Percentiles rank a stretch among this genome's conserved stretches.
Conservation (phyloP, 2,113 vertebrate species). For the Pelecanoides urinatrix region DNA sequence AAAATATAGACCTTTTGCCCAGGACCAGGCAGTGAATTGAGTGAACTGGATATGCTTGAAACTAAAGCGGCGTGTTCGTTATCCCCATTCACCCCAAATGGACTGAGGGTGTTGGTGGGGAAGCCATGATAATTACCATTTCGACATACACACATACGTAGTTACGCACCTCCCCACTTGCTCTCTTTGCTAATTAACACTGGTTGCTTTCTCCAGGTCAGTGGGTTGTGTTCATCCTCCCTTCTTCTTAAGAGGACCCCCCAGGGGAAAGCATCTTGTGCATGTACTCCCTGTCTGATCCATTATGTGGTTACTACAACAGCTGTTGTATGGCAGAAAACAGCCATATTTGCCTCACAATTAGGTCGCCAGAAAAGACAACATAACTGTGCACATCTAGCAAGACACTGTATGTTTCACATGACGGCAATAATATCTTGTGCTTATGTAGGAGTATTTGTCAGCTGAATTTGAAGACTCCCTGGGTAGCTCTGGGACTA, state of each 20-base stretch:
- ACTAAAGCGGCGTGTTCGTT: not conserved
- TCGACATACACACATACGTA: fast-evolving
- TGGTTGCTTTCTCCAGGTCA: not conserved
- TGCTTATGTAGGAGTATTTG: not conserved
- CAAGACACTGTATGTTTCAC: not conserved
- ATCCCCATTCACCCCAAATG: not conserved
- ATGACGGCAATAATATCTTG: not conserved
- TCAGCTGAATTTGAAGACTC: not conserved
- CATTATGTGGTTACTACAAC: not conserved
- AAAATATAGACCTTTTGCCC: not conserved
- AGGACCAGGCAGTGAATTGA: not conserved
- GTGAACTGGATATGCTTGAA: not conserved
- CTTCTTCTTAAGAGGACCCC: not conserved
- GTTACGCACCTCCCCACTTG: not conserved
- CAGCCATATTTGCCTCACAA: not conserved
- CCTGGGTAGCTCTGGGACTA: not conserved
- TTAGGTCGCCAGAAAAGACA: not conserved
- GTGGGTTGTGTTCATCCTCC: not conserved
- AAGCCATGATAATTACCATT: not conserved
- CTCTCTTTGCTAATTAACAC: not conserved
- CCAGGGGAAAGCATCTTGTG: not conserved
- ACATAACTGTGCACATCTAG: not conserved
- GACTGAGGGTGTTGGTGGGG: not conserved
- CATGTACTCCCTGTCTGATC: not conserved
- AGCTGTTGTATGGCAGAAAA: not conserved